Evolutionary conservation across 2,113 vertebrate species (phyloP).

Genomic region (Ptilorrhoa leucosticta): DNA sequence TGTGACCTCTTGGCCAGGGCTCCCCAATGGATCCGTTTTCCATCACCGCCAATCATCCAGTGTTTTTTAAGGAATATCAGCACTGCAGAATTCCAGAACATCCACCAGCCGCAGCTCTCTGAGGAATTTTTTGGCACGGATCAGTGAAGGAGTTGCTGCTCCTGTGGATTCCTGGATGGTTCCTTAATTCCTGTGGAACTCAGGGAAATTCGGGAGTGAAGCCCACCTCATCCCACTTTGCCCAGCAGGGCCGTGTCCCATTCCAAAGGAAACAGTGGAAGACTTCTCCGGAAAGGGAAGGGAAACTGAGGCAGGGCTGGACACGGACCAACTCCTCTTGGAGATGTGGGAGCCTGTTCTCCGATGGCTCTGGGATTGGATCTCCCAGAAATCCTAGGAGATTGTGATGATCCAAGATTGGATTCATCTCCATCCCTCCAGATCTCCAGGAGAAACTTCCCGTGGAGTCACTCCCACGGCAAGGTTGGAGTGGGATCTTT

Average conservation of each 20-base stretch:
- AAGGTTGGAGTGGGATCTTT: background rate
- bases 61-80: background rate
- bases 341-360: background rate
- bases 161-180: background rate
- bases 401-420: background rate
- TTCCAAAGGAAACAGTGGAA: background rate
- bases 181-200: background rate
- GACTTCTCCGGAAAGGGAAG: background rate
- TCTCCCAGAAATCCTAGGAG: background rate
- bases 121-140: background rate
- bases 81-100: rapidly evolving
- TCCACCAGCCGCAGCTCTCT: too few species aligned
- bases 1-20: rapidly evolving
- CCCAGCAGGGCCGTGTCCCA: too few species aligned
- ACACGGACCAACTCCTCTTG: too few species aligned
- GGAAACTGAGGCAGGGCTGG: background rate
- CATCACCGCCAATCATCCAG: rapidly evolving
- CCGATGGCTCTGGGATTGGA: background rate
- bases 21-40: background rate
- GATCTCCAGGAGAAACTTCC: background rate
- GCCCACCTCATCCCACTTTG: background rate
- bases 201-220: background rate
- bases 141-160: rapidly evolving
- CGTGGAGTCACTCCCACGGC: background rate
- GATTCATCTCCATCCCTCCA: background rate